phyloP scores from a whole-genome alignment of 2,888 invertebrate species.

The Microplitis manilae region DNA sequence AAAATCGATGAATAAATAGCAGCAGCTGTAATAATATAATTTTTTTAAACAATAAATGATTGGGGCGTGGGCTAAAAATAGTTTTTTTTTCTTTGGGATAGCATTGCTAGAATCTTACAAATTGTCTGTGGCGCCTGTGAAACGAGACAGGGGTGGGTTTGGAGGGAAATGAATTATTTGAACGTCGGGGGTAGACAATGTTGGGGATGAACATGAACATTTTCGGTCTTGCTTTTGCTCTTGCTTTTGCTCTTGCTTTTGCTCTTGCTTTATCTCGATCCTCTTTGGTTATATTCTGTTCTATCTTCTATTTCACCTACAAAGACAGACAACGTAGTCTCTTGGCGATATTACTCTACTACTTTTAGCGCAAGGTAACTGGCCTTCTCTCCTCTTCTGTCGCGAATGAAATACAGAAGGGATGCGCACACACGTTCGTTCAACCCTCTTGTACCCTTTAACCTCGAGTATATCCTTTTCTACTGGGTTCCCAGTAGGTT shows the following conservation, averaged over 20 bases:
- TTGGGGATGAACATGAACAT: slow-evolving; percentile 9
- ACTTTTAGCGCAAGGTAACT: slow-evolving; percentile 24
- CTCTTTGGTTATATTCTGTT: neutral
- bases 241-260: slow-evolving; percentile 2
- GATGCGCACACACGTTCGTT: slow-evolving; percentile 34
- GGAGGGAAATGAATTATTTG: slow-evolving; percentile 30
- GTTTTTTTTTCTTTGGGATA: neutral
- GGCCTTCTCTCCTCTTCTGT: slow-evolving; percentile 18
- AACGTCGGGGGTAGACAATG: slow-evolving; percentile 5
- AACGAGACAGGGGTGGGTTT: slow-evolving; percentile 25
- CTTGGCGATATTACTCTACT: slow-evolving; percentile 11
- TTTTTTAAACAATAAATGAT: neutral
- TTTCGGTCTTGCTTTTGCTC: slow-evolving; percentile 8
- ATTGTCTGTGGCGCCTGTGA: slow-evolving; percentile 28
- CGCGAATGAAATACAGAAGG: slow-evolving; percentile 33
- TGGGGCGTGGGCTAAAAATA: neutral
- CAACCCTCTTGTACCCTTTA: slow-evolving; percentile 14
- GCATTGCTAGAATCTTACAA: slow-evolving; percentile 20
- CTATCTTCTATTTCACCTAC: neutral
- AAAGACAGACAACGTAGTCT: neutral
- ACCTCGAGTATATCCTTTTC: slow-evolving; percentile 8
- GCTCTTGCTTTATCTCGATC: neutral
- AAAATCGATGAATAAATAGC: neutral
- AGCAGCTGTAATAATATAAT: neutral
- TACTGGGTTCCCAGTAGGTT: slow-evolving; percentile 16